A percentile compares a stretch with the other conserved stretches of the same genome.
phyloP scores from a whole-genome alignment of 1,140 invertebrate genomes.

The Coenobita brevimanus region DNA sequence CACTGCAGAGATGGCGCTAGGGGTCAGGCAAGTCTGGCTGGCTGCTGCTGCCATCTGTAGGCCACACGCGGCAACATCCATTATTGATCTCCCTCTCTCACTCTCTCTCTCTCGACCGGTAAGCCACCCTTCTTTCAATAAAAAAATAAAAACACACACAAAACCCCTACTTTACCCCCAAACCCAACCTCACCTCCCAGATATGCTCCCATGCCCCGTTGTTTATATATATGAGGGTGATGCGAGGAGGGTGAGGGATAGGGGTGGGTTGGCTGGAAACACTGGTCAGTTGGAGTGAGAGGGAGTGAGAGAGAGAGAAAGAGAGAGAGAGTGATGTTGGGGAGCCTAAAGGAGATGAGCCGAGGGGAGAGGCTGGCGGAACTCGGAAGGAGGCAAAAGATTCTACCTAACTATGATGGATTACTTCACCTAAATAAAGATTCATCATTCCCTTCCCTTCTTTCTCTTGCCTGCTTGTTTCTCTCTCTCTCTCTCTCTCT shows the following conservation, averaged over 20 bases:
- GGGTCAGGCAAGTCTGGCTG: conserved; percentile 30
- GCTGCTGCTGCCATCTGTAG: conserved; percentile 56
- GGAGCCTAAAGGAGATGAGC: neutral
- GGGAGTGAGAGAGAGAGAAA: neutral
- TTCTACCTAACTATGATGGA: no score
- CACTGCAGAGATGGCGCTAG: conserved; percentile 63
- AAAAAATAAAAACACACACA: no score
- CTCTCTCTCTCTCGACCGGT: conserved; percentile 39
- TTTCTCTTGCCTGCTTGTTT: neutral
- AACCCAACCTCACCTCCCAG: no score
- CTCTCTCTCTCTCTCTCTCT: conserved; percentile 9
- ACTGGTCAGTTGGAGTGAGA: no score
- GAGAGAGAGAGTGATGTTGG: neutral
- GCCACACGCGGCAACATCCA: conserved; percentile 50
- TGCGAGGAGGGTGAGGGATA: neutral
- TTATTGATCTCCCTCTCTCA: conserved; percentile 43
- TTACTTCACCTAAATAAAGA: no score
- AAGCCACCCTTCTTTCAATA: no score
- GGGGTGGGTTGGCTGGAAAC: neutral
- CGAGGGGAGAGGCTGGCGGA: neutral
- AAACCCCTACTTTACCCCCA: no score
- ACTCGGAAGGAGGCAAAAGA: neutral
- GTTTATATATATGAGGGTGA: no score
- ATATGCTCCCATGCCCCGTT: no score
- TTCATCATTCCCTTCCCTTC: no score